Evolutionary conservation across 2,113 vertebrate species (phyloP).

Genomic region (Mirounga angustirostris): DNA sequence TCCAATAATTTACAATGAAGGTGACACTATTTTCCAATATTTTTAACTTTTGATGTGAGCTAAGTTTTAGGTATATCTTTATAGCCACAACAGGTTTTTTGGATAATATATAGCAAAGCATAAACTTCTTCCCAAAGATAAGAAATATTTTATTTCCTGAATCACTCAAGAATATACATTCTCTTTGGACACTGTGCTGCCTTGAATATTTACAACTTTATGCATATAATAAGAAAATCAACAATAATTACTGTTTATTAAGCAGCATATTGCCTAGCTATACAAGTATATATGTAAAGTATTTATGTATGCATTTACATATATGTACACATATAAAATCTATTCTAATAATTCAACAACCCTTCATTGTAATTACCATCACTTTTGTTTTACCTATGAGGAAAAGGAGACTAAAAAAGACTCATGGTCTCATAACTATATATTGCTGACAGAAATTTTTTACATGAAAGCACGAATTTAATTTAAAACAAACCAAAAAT

Average conservation of each 20-base stretch:
- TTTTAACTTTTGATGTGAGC: neutral
- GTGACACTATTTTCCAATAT: neutral
- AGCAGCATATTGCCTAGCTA: neutral
- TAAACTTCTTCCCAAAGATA: slow-evolving; percentile 20
- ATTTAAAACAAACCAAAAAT: slow-evolving; percentile 1
- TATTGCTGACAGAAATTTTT: neutral
- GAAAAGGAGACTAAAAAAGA: neutral
- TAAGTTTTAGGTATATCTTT: slow-evolving; percentile 6
- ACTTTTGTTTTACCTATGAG: slow-evolving; percentile 17
- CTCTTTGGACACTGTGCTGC: neutral
- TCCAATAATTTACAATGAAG: neutral
- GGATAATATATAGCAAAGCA: neutral
- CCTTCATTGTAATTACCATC: neutral
- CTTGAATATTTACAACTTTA: neutral
- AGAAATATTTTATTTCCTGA: slow-evolving; percentile 7
- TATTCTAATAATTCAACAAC: slow-evolving; percentile 15
- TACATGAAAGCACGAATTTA: neutral
- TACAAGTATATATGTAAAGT: neutral
- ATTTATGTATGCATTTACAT: neutral
- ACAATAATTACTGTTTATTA: slow-evolving; percentile 6
- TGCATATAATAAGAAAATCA: slow-evolving; percentile 8
- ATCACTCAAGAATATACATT: neutral
- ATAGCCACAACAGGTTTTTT: slow-evolving; percentile 4
- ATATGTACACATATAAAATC: neutral
- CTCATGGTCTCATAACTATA: neutral